Conservation (phyloP, 2,113 vertebrate species). For the Mastomys natalensis region DNA sequence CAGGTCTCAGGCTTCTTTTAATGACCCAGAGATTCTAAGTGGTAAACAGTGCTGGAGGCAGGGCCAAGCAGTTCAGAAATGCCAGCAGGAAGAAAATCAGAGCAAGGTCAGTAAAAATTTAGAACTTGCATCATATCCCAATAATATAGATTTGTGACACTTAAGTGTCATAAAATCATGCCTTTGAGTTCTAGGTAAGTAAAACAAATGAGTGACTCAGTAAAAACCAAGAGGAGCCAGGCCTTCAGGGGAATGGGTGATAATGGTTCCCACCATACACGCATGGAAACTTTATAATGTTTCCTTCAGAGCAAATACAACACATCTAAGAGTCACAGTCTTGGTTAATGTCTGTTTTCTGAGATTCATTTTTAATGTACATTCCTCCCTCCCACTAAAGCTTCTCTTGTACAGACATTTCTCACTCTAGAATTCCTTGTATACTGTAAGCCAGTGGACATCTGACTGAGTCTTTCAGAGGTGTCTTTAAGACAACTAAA, state of each 20-base stretch:
- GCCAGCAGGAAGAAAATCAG: background rate
- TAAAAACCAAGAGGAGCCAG: background rate
- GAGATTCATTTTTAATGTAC: background rate
- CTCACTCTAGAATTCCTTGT: background rate
- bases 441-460: background rate
- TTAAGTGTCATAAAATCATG: constrained; percentile 2
- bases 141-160: background rate
- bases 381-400: background rate
- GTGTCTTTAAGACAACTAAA: background rate
- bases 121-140: background rate
- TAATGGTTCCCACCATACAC: accelerated
- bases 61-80: background rate
- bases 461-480: background rate
- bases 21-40: background rate
- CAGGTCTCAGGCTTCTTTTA: too few species aligned
- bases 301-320: background rate
- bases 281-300: background rate
- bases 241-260: background rate
- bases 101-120: background rate
- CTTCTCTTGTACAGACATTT: background rate
- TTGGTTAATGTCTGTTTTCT: background rate
- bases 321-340: background rate
- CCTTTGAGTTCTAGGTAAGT: background rate
- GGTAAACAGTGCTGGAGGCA: background rate
- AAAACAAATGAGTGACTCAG: background rate